These are phyloP conservation scores for Omphaloscelis lunosa DNA, from an alignment of 2,888 invertebrate species.

Conservation along the genomic window DNA sequence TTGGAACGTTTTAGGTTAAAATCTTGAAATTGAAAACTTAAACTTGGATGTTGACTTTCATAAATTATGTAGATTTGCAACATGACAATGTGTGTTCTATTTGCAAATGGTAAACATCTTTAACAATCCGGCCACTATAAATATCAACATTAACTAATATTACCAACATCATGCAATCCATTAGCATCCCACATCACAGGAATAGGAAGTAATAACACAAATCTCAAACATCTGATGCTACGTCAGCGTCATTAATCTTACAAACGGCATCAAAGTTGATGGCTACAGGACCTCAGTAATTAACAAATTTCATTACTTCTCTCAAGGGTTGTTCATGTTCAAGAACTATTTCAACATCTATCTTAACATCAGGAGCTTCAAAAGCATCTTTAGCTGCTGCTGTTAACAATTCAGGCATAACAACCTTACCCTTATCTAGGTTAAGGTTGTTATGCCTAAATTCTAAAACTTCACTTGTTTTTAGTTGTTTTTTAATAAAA, in stretches of 20 bases:
- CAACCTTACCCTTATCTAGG: too few relatives aligned
- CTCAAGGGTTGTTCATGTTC: slow-evolving; percentile 9
- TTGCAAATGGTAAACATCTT: too few relatives aligned
- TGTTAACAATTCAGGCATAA: too few relatives aligned
- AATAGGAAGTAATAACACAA: slow-evolving; percentile 17
- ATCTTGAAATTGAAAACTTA: neutral
- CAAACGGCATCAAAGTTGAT: slow-evolving; percentile 36
- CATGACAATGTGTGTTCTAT: neutral
- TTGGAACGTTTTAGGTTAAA: neutral
- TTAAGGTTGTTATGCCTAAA: neutral
- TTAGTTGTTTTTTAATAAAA: neutral
- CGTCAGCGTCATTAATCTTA: slow-evolving; percentile 43
- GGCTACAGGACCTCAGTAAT: slow-evolving; percentile 24
- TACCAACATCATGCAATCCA: neutral
- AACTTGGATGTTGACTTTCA: neutral
- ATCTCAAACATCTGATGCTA: slow-evolving; percentile 18
- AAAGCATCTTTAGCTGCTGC: slow-evolving; percentile 9
- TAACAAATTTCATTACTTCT: slow-evolving; percentile 42
- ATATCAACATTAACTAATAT: neutral
- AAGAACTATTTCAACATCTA: slow-evolving; percentile 22
- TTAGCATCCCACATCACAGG: slow-evolving; percentile 8
- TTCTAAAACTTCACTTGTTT: neutral
- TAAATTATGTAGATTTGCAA: neutral
- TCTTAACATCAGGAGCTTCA: neutral
- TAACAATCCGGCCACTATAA: neutral